Conservation (phyloP, 2,113 vertebrate species). For the Chaetodon auriga region DNA sequence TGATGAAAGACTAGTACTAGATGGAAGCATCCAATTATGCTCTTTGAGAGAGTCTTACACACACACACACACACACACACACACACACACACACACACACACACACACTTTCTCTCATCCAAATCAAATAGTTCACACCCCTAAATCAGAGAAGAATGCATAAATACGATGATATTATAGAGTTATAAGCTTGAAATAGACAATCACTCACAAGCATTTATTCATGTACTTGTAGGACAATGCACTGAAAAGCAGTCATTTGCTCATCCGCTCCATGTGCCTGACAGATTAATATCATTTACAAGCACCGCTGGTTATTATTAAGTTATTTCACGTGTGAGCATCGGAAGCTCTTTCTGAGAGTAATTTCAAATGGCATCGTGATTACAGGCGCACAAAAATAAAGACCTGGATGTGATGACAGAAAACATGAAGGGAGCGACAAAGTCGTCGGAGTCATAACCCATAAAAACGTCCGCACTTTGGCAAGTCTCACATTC, state of each 20-base stretch:
- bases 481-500: not conserved
- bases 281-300: slow-evolving; percentile 39
- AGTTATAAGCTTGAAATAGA: slow-evolving; percentile 11
- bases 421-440: not conserved
- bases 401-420: not conserved
- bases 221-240: slow-evolving; percentile 23
- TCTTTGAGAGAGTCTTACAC: slow-evolving; percentile 1
- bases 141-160: slow-evolving; percentile 27
- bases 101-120: not conserved
- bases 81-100: not conserved
- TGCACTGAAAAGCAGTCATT: slow-evolving; percentile 25
- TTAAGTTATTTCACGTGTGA: slow-evolving; percentile 1
- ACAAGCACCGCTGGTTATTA: slow-evolving; percentile 1
- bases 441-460: not conserved
- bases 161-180: slow-evolving; percentile 10
- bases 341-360: not conserved
- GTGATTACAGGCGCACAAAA: not conserved
- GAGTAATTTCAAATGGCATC: not conserved
- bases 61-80: not conserved
- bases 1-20: slow-evolving; percentile 31
- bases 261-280: slow-evolving; percentile 17
- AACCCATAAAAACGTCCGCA: not conserved
- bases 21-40: slow-evolving; percentile 39
- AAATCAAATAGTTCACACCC: not conserved
- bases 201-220: slow-evolving; percentile 27